Percentiles rank a stretch among this genome's conserved stretches.
Conservation (phyloP, 2,797 vertebrate genomes). For the Tokudaia tokunoshimensis region DNA sequence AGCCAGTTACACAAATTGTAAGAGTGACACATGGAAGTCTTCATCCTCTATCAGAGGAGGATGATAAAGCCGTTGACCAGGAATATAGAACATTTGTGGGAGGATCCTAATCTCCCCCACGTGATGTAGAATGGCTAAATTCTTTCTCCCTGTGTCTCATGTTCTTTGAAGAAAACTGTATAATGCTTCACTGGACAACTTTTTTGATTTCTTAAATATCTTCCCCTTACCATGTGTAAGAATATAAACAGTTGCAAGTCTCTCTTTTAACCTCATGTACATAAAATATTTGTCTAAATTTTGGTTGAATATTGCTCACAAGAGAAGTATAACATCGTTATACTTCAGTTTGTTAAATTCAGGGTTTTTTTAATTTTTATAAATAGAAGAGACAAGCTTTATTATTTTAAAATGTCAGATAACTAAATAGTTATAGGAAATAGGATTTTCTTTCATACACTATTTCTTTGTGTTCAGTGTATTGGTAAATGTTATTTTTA, state of each 20-base stretch:
- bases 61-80: not conserved
- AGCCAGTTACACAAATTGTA: not conserved
- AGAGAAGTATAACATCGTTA: constrained; percentile 12
- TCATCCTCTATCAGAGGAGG: not conserved
- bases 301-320: not conserved
- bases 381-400: not conserved
- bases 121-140: too few species aligned
- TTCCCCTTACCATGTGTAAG: not conserved
- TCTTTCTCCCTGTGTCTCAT: not conserved
- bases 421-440: not conserved
- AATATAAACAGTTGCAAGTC: not conserved
- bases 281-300: constrained; percentile 3
- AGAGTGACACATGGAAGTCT: not conserved
- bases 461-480: not conserved
- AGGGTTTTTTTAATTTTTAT: constrained; percentile 29
- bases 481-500: constrained; percentile 21
- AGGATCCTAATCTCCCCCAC: not conserved
- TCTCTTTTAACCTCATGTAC: not conserved
- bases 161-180: constrained; percentile 3
- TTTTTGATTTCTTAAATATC: constrained; percentile 21
- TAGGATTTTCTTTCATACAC: not conserved
- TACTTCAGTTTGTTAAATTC: constrained; percentile 46
- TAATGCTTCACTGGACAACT: not conserved
- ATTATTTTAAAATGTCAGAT: constrained; percentile 44
- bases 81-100: not conserved